Conservation (phyloP, 2,113 vertebrate species). For the Zapus hudsonius region DNA sequence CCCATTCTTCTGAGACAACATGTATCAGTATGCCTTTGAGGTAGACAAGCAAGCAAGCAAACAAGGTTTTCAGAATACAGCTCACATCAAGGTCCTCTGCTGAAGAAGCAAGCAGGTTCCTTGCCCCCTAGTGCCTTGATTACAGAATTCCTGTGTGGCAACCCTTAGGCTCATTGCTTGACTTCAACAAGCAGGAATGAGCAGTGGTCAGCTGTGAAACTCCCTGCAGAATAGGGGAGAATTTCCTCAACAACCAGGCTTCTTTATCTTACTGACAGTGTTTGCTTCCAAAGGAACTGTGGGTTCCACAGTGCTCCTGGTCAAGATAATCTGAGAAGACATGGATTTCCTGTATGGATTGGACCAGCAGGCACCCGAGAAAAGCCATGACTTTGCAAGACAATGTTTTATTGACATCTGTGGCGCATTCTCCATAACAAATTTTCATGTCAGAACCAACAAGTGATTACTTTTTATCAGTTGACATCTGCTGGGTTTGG, state of each 20-base stretch:
- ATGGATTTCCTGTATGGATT: not conserved
- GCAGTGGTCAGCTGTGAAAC: not conserved
- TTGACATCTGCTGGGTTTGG: not conserved
- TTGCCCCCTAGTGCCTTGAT: conserved; percentile 65
- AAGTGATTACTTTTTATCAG: not conserved
- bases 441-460: conserved; percentile 14
- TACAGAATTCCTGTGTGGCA: conserved; percentile 54
- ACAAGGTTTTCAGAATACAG: conserved; percentile 55
- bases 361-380: not conserved
- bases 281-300: not conserved
- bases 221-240: not conserved
- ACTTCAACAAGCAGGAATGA: not conserved
- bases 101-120: not conserved
- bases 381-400: not conserved
- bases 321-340: not conserved
- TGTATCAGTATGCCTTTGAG: conserved; percentile 67
- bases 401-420: not conserved
- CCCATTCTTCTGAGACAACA: conserved; percentile 43
- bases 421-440: not conserved
- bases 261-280: not conserved
- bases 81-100: not conserved
- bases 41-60: conserved; percentile 70
- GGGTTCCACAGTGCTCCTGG: not conserved
- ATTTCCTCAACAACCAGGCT: not conserved
- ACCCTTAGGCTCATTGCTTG: not conserved